Evolutionary conservation across 2,888 invertebrate genomes (phyloP).

Genomic region (Macropis europaea): DNA sequence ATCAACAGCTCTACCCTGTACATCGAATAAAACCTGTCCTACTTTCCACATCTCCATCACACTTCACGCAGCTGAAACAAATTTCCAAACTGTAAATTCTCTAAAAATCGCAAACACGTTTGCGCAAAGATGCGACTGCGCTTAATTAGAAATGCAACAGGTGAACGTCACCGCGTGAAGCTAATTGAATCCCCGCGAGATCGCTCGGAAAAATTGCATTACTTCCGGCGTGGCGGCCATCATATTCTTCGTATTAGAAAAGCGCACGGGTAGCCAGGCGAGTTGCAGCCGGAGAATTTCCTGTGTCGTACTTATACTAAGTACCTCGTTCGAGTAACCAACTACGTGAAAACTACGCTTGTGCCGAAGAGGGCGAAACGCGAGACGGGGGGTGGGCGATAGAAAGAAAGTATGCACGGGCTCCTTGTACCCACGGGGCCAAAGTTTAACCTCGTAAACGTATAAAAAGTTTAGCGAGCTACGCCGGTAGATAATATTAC

Average conservation of each 20-base stretch:
- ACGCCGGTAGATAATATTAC: conserved; percentile 63
- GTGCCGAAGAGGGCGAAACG: conserved; percentile 10
- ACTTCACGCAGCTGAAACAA: too few species aligned
- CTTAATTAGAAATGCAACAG: conserved; percentile 49
- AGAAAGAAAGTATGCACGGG: conserved; percentile 46
- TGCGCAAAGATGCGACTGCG: neutral
- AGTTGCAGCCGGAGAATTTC: conserved; percentile 46
- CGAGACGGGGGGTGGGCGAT: conserved; percentile 20
- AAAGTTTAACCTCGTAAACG: conserved; percentile 72
- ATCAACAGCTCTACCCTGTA: too few species aligned
- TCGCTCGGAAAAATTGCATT: conserved; percentile 26
- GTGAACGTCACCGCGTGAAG: conserved; percentile 19
- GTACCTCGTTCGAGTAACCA: conserved; percentile 54
- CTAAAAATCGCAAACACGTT: neutral
- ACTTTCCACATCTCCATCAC: too few species aligned
- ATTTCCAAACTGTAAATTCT: too few species aligned
- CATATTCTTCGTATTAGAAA: conserved; percentile 30
- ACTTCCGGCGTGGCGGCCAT: conserved; percentile 18
- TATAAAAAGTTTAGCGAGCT: conserved; percentile 71
- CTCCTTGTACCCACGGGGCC: conserved; percentile 58
- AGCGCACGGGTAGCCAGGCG: conserved; percentile 6
- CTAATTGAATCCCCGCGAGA: conserved; percentile 29
- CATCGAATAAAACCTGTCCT: too few species aligned
- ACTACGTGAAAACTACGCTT: conserved; percentile 61
- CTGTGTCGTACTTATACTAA: conserved; percentile 56